Evolutionary conservation across 1,140 invertebrate genomes (phyloP).

Genomic region (Rhopalosiphum padi): DNA sequence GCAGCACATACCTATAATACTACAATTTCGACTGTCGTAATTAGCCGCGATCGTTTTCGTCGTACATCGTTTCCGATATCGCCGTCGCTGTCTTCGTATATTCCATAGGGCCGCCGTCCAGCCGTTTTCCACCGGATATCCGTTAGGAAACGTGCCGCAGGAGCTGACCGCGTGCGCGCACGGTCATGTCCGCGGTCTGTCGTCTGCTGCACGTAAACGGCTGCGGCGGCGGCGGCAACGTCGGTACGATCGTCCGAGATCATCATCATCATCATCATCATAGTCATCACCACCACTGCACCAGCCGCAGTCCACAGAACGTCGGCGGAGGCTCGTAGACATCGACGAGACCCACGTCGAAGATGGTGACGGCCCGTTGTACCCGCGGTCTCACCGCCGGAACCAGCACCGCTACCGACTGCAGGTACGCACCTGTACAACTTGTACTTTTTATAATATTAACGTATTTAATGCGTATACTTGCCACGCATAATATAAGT

Average conservation of each 20-base stretch:
- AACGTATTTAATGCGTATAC: background rate
- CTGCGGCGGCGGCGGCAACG: no score
- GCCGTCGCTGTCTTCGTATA: background rate
- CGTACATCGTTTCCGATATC: background rate
- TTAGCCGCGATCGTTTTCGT: no score
- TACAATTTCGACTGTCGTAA: background rate
- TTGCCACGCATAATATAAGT: background rate
- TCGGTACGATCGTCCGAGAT: background rate
- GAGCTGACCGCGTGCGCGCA: no score
- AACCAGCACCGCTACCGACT: background rate
- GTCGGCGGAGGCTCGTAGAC: background rate
- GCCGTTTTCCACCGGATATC: background rate
- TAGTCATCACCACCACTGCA: background rate
- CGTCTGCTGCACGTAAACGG: background rate
- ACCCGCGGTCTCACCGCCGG: background rate
- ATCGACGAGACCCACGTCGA: background rate
- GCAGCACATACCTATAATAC: background rate
- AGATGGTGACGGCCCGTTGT: background rate
- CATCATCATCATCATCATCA: background rate
- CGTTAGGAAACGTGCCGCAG: background rate
- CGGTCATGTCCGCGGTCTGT: background rate
- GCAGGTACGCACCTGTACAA: background rate
- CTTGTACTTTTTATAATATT: background rate
- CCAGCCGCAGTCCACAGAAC: background rate
- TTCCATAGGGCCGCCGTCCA: background rate